Evolutionary conservation across 1,140 invertebrate genomes (phyloP).

Genomic region (Dreissena rostriformis): DNA sequence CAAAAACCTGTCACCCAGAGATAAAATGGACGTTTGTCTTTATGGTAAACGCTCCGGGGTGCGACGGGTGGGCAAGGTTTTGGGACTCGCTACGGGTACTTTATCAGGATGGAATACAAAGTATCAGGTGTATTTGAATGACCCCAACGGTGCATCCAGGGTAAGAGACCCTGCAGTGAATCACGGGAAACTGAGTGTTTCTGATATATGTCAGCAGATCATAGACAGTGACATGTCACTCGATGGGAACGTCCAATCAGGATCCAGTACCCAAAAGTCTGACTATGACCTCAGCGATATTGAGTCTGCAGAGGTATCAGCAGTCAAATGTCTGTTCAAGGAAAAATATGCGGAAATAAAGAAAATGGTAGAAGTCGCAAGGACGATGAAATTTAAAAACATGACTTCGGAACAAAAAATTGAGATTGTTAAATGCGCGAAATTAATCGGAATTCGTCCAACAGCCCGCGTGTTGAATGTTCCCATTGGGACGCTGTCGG

Average conservation of each 20-base stretch:
- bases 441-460: conserved; percentile 48
- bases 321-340: conserved; percentile 36
- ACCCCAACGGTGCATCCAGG: too few species aligned
- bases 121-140: conserved; percentile 6
- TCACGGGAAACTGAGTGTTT: background rate
- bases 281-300: conserved; percentile 3
- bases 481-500: conserved; percentile 49
- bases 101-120: conserved; percentile 55
- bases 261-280: background rate
- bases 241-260: background rate
- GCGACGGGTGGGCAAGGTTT: conserved; percentile 33
- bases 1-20: conserved; percentile 41
- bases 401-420: conserved; percentile 46
- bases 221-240: background rate
- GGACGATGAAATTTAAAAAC: conserved; percentile 44
- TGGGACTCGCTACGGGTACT: conserved; percentile 49
- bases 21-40: conserved; percentile 48
- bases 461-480: conserved; percentile 48
- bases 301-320: conserved; percentile 44
- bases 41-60: conserved; percentile 47
- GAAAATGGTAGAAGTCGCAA: conserved; percentile 46
- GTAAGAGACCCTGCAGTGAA: background rate
- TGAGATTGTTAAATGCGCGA: conserved; percentile 51
- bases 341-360: conserved; percentile 20
- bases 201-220: too few species aligned